phyloP scores from a whole-genome alignment of 2,797 vertebrate genomes.

The Nyctalus aviator region DNA sequence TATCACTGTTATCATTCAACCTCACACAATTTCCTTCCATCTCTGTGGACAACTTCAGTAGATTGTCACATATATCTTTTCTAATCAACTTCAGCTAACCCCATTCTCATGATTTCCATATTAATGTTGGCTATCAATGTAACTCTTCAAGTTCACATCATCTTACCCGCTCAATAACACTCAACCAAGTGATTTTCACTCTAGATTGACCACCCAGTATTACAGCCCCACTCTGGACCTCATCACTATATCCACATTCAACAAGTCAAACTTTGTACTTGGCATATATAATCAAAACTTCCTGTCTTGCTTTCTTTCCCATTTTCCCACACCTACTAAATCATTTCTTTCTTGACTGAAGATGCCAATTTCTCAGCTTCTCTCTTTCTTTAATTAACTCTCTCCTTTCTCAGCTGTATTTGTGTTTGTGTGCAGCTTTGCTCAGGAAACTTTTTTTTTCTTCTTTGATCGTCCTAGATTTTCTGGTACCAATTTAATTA shows the following conservation, averaged over 20 bases:
- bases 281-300: constrained; percentile 60
- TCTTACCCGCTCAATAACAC: background rate
- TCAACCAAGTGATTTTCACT: constrained; percentile 51
- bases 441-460: background rate
- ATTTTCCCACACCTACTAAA: constrained; percentile 53
- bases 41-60: background rate
- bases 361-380: background rate
- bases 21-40: background rate
- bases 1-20: background rate
- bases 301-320: constrained; percentile 72
- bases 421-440: background rate
- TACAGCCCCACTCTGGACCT: background rate
- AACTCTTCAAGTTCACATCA: constrained; percentile 52
- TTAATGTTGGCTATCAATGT: background rate
- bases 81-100: background rate
- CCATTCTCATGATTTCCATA: constrained; percentile 12
- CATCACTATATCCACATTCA: constrained; percentile 33
- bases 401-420: background rate
- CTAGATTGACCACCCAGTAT: constrained; percentile 69
- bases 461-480: background rate
- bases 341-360: constrained; percentile 12
- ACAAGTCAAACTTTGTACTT: constrained; percentile 46
- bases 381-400: constrained; percentile 48
- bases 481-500: background rate
- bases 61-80: background rate